Base-by-base conservation (phyloP, 2,797 vertebrate genomes). In the Vespertilio murinus region DNA sequence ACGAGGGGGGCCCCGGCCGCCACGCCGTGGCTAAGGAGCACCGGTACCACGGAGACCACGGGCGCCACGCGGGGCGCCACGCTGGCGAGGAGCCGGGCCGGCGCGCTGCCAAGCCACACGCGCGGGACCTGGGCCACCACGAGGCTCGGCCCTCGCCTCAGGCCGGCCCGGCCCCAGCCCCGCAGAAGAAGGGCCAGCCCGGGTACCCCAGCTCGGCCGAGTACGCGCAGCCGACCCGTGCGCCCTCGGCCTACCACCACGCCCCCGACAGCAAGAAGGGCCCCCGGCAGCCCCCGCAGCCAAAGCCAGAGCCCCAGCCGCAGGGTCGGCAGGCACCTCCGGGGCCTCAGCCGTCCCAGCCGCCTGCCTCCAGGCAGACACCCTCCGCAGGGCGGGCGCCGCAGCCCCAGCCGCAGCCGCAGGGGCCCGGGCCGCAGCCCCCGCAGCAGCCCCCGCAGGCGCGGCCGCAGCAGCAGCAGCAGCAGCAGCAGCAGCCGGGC, bases 31-130 rank as follows among this genome's bases (percentile, higher is more conserved):
- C 99, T 88, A 99, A 99, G 16, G 99, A 99, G 77, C 99, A 99
- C 95, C 98, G 99, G 87, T 99, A 99, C 97, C 99, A 99, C 5
- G 97, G 99, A 90, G 99, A 98, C 89, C 98, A 99, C 0, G 99
- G 99, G 88, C 99, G 99, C 96, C 99, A 99, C 73, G 96, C 98
- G 4, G 98, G 99, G 80, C 99, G 99, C 38, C 99, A 99, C 40
- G 28, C 98, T 3, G 90, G 98, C 0, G 99, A 99, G 25, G 99
- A 99, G 94, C 96, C 94, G 0, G 98, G 99, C 2, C 98, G 99
- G 93, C 99, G 99, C 83, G 98, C 99, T 6, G 98, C 99, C 70
- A 99, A 99, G 97, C 98, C 99, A 75, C 99, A 99, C 71, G 97
- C 98, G 2, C 99, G 99, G 98, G 99, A 99, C 69, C 96, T 98